Percentiles rank a stretch among this genome's conserved stretches.
phyloP scores from a whole-genome alignment of 2,113 vertebrate species.

The Pelmatolapia mariae region DNA sequence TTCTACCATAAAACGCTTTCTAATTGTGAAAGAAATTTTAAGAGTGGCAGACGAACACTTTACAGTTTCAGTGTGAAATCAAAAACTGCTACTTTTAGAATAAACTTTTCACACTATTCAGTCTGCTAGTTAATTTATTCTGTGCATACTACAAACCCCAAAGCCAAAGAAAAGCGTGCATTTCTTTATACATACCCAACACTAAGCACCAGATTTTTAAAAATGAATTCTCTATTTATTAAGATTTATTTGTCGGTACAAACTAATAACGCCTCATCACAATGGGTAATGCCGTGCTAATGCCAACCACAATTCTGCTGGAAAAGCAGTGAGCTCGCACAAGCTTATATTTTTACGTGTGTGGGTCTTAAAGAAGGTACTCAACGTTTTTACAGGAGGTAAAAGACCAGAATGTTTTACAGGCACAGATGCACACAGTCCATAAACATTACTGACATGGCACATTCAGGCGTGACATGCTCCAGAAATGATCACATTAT shows the following conservation, averaged over 20 bases:
- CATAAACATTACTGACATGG: constrained; percentile 30
- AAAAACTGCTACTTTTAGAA: neutral
- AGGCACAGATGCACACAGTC: constrained; percentile 1
- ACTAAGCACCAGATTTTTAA: neutral
- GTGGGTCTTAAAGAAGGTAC: neutral
- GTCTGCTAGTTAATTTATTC: neutral
- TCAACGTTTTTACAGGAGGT: neutral
- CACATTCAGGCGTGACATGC: constrained; percentile 9
- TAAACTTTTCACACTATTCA: neutral
- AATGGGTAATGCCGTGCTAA: neutral
- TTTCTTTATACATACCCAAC: neutral
- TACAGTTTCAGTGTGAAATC: neutral
- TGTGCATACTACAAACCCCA: neutral
- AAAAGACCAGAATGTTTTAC: constrained; percentile 26
- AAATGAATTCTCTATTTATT: neutral
- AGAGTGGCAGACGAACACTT: neutral
- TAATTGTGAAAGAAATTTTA: neutral
- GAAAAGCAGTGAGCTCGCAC: neutral
- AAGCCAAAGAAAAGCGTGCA: neutral
- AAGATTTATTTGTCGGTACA: neutral
- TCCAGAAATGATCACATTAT: neutral
- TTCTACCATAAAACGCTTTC: neutral
- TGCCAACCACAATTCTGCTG: neutral
- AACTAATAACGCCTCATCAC: neutral
- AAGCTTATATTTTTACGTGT: neutral